Base-by-base conservation (phyloP, 2,888 invertebrate species). In the Allolobophora icterica region DNA sequence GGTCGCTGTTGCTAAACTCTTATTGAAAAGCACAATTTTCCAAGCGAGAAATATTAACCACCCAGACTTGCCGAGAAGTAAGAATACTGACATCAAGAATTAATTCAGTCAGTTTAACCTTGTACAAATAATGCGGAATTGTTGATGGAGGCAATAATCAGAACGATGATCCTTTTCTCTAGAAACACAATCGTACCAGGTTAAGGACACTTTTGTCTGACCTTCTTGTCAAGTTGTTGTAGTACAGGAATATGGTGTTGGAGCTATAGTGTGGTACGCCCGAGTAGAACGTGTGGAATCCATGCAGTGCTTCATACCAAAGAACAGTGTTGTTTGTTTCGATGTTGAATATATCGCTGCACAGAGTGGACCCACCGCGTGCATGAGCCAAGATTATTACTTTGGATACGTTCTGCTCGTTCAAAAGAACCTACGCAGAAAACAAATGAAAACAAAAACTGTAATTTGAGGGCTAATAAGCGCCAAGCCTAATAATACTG, bases 251-350 rank as follows among this genome's bases (percentile, higher is more conserved):
- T 6, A 6, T 0, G 4, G 34, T 87, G 35, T 87, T 35, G 35
- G 38, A 8, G 35, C 19, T 35, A 8, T 35, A 38, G 87, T 35
- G 19, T 35, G 87, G 35, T 8, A 35, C 13, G 15, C 87, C 87
- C 3, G 87, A 87, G 35, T 87, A 87, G 87, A 35, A 87, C 34
- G 35, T 35, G 13, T 87, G 34, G 87, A 87, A 87, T 6, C 87
- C 87, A 38, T 87, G 87, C 34, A 87, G 87, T 13, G 87, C 87
- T 35, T 87, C 87, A 33, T 87, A 87, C 87, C 87, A 87, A 4
- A 87, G 34, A 35, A 87, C n/a, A n/a, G 87, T 87, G 87, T 87
- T 87, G 87, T 87, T 35, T 2, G 87, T 1, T 3, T 87, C 87
- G 8, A 87, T 87, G 34, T 87, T 87, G 87, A 87, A 87, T n/a